These are phyloP conservation scores for Drosophila stalkeri DNA, from an alignment of 2,888 invertebrate species.

Conservation along the genomic window DNA sequence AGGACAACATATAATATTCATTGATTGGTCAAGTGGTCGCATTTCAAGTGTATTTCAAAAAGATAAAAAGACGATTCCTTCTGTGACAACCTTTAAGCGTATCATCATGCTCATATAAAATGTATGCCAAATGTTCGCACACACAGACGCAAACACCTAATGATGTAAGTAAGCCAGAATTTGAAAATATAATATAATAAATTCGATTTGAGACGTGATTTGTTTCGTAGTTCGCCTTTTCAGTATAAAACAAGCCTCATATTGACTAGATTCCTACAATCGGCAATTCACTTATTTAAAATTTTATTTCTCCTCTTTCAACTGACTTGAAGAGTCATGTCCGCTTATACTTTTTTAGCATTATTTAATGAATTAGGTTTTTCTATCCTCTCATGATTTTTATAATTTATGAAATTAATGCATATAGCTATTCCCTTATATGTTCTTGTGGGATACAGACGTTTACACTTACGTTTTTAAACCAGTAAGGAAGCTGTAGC, in stretches of 20 bases:
- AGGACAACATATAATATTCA: conserved; percentile 64
- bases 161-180: background rate
- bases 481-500: too few relatives aligned
- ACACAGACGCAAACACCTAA: background rate
- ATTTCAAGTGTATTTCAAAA: conserved; percentile 61
- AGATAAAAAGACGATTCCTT: conserved; percentile 31
- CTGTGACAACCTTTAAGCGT: background rate
- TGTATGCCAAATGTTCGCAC: background rate
- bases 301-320: background rate
- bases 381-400: background rate
- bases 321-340: background rate
- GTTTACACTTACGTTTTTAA: too few relatives aligned
- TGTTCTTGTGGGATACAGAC: too few relatives aligned
- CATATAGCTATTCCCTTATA: too few relatives aligned
- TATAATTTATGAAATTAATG: too few relatives aligned
- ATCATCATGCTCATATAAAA: background rate
- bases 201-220: conserved; percentile 2
- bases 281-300: too few relatives aligned
- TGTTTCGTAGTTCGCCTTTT: too few relatives aligned
- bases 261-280: background rate
- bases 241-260: background rate
- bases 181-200: background rate
- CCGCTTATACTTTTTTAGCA: background rate
- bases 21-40: conserved; percentile 71
- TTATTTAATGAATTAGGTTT: background rate